phyloP scores from a whole-genome alignment of 2,797 vertebrate genomes.

The Strix occidentalis region DNA sequence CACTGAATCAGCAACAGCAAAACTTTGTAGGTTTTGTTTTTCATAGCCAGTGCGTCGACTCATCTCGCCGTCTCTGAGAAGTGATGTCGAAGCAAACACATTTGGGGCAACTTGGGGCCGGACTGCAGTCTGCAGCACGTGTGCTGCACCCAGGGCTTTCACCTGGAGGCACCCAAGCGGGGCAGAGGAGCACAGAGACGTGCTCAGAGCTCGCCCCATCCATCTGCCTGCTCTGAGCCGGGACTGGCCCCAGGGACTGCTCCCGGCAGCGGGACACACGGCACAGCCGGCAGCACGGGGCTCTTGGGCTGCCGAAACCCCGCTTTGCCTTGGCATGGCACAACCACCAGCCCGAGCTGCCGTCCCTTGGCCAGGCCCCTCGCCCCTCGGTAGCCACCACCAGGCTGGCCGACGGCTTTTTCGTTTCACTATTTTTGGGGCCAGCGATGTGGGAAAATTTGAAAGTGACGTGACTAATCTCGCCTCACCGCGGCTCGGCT shows the following conservation, averaged over 20 bases:
- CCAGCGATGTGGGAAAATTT: constrained; percentile 56
- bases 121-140: neutral
- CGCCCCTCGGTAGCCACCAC: accelerated
- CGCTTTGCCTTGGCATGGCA: accelerated
- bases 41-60: accelerated
- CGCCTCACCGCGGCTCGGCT: constrained; percentile 6
- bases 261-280: neutral
- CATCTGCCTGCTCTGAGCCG: neutral
- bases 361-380: neutral
- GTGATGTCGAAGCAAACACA: neutral
- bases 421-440: constrained; percentile 32
- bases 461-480: constrained; percentile 75
- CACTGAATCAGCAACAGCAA: constrained; percentile 35
- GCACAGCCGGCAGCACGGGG: accelerated
- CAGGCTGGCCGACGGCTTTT: neutral
- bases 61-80: constrained; percentile 37
- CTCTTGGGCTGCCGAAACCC: neutral
- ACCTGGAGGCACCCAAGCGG: neutral
- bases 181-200: neutral
- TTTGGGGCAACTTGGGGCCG: neutral
- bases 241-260: neutral
- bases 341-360: neutral
- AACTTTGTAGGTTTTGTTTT: constrained; percentile 34
- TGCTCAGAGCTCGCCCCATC: neutral
- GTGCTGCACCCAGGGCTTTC: neutral